Percentiles rank a stretch among this genome's conserved stretches.
Evolutionary conservation across 2,113 vertebrate species (phyloP).

Genomic region (Tetrax tetrax): DNA sequence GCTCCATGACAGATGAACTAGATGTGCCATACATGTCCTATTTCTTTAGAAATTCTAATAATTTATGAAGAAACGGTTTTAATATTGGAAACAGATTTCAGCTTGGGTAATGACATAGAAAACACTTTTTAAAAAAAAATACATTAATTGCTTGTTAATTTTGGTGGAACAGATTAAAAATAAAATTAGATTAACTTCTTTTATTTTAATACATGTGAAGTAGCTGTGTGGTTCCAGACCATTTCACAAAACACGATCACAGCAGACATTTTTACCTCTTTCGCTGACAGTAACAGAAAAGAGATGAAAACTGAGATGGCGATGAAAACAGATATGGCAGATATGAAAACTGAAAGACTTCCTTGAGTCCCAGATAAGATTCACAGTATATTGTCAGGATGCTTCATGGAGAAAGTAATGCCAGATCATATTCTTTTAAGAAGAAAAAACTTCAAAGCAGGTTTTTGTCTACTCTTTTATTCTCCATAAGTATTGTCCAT

Average conservation of each 20-base stretch:
- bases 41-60: not conserved
- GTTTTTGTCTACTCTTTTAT: not conserved
- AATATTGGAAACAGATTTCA: not conserved
- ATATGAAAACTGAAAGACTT: not conserved
- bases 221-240: not conserved
- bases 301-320: not conserved
- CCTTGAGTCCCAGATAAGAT: not conserved
- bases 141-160: not conserved
- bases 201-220: not conserved
- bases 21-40: not conserved
- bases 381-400: not conserved
- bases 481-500: not conserved
- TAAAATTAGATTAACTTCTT: not conserved
- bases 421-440: not conserved
- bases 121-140: not conserved
- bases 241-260: not conserved
- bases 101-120: not conserved
- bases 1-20: not conserved
- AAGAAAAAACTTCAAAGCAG: not conserved
- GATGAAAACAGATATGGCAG: not conserved
- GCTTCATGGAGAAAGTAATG: not conserved
- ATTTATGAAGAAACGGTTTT: not conserved
- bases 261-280: not conserved
- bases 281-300: not conserved
- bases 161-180: not conserved